These are phyloP conservation scores for Gari tellinella DNA, from an alignment of 2,888 invertebrate species.

Conservation along the genomic window DNA sequence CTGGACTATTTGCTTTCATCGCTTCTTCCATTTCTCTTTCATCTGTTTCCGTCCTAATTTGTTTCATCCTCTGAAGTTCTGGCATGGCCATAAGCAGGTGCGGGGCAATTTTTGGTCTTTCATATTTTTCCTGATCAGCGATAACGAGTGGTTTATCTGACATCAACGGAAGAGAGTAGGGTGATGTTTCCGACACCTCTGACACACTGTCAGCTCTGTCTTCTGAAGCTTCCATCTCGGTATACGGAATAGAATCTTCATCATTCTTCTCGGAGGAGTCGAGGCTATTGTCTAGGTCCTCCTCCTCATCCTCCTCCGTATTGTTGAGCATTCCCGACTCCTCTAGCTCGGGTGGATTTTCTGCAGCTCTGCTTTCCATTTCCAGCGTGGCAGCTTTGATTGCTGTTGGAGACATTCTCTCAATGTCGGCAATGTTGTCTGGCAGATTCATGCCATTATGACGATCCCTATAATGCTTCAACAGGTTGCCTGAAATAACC, in stretches of 20 bases:
- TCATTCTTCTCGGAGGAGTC: slow-evolving; percentile 58
- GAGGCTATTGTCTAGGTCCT: slow-evolving; percentile 57
- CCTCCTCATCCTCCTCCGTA: slow-evolving; percentile 48
- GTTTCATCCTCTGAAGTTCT: slow-evolving; percentile 28
- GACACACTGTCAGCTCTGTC: slow-evolving; percentile 30
- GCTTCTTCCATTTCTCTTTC: slow-evolving; percentile 1
- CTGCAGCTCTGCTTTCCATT: slow-evolving; percentile 58
- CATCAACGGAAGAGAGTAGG: slow-evolving; percentile 6
- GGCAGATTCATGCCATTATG: slow-evolving; percentile 86
- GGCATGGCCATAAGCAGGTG: slow-evolving; percentile 32
- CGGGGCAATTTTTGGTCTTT: slow-evolving; percentile 30
- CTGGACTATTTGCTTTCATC: slow-evolving; percentile 24
- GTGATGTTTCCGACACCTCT: slow-evolving; percentile 18
- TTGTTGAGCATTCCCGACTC: slow-evolving; percentile 37
- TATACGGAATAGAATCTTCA: slow-evolving; percentile 45
- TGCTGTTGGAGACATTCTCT: slow-evolving; percentile 58
- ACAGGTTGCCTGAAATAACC: slow-evolving; percentile 88
- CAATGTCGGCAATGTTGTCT: slow-evolving; percentile 65
- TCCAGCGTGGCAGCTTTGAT: slow-evolving; percentile 58
- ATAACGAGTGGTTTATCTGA: not conserved
- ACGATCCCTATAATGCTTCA: slow-evolving; percentile 91
- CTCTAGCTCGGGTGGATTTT: slow-evolving; percentile 53
- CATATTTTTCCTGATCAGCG: not conserved
- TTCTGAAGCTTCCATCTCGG: slow-evolving; percentile 46
- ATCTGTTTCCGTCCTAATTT: slow-evolving; percentile 3